Base-by-base conservation (phyloP, 2,797 vertebrate species). In the Macropodus opercularis region DNA sequence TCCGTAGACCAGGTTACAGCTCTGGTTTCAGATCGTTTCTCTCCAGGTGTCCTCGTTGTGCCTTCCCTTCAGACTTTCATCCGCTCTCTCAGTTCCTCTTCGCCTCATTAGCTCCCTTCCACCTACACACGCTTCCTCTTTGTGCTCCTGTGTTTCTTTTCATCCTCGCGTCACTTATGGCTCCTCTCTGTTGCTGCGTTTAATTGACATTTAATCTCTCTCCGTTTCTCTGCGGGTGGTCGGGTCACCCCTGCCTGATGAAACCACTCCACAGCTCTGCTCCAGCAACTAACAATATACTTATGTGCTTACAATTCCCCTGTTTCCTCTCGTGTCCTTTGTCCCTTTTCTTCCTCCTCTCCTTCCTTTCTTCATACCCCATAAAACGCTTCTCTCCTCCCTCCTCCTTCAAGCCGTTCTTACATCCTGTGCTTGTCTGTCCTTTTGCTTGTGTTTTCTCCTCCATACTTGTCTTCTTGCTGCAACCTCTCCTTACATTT, bases 71-170 rank as follows among this genome's bases (percentile, higher is more conserved):
- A n/a, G 54, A 21, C 32, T 5, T 29, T 38, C 48, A 22, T 13
- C 9, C 15, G 19, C n/a, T n/a, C 17, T 51, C 38, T 11, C 23
- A 18, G n/a, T 40, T 6, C 34, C 63, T 56, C 54, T 22, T 55
- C 40, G 60, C 68, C 60, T 60, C 63, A 66, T 75, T 75, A 81
- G 24, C 47, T 51, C 8, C 13, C 38, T 40, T 35, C 24, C 56
- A 54, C 46, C 31, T 10, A 23, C 47, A 41, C 43, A 36, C 34
- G 5, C 38, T 42, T n/a, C 10, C 11, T 36, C 38, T 4, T n/a
- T 32, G 10, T 17, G 2, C 60, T 27, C 29, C 31, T 39, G 34
- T 2, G 7, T 29, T 60, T 22, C 24, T 42, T 41, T 29, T 29
- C 39, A 27, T 41, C 23, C 2, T 42, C 2, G 6, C 5, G 7